These are phyloP conservation scores for Caloenas nicobarica DNA, from an alignment of 2,113 vertebrate species.

Conservation along the genomic window DNA sequence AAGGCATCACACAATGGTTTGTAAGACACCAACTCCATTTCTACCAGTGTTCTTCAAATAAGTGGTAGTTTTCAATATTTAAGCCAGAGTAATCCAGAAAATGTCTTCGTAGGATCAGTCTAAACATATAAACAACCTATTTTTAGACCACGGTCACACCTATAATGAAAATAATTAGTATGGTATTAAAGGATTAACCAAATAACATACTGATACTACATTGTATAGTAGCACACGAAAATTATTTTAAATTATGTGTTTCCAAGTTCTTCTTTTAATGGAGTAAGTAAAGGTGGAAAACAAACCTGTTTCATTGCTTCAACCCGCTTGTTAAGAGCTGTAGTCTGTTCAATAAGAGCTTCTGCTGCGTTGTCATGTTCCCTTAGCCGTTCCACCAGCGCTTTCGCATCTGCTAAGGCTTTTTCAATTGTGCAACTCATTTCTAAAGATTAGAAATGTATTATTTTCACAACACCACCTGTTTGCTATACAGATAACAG, in stretches of 20 bases:
- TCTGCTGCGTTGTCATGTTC: conserved; percentile 96
- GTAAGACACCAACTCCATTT: not conserved
- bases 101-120: not conserved
- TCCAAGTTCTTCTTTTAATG: not conserved
- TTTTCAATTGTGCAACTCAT: conserved; percentile 96
- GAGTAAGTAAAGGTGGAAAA: not conserved
- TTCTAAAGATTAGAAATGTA: conserved; percentile 50
- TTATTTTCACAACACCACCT: not conserved
- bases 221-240: not conserved
- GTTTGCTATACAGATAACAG: not conserved
- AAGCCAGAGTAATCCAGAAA: not conserved
- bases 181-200: not conserved
- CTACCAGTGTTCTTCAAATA: not conserved
- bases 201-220: not conserved
- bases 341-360: conserved; percentile 95
- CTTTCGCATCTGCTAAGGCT: conserved; percentile 94
- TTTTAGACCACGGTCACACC: not conserved
- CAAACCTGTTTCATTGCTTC: conserved; percentile 98
- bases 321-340: conserved; percentile 92
- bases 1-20: not conserved
- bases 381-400: conserved; percentile 90
- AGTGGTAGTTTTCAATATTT: not conserved
- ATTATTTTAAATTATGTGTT: no score
- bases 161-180: not conserved
- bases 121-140: not conserved